Base-by-base conservation (phyloP, 2,888 invertebrate genomes). In the Lathronympha strigana region DNA sequence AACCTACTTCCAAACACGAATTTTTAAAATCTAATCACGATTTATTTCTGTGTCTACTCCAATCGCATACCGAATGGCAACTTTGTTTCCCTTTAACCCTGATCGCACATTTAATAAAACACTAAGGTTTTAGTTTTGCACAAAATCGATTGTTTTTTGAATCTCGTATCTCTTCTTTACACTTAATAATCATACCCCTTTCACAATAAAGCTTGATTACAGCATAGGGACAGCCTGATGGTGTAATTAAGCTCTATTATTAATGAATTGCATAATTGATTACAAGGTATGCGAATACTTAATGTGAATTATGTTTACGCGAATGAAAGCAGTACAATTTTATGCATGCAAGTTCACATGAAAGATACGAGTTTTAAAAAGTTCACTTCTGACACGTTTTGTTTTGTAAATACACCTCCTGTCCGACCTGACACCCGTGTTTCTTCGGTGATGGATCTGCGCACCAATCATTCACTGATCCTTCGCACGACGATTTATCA, bases 401-500 rank as follows among this genome's bases (percentile, higher is more conserved):
- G 60, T 66, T 45, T 64, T 66, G 60, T 66, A 60, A 38, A 53
- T 54, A 60, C 38, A 54, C 58, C 47, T 53, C 61, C 49, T 63
- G 17, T 61, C 61, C 25, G 51, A 25, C 63, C 55, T 31, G 57
- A 57, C 45, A 57, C 57, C 67, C 64, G 68, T 66, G 61, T 66
- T 63, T 55, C 61, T 36, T 67, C 69, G 72, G 72, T 72, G 72
- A 70, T 71, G 69, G 71, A 69, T 63, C 55, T 51, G 9, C 63
- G 71, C 74, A 71, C 73, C 67, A 62, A 58, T 70, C 70, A 74
- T 68, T 69, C 67, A 69, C 55, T 66, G 57, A 72, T 67, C 66
- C 66, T 69, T 40, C 66, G 69, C 73, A 73, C 73, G 47, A 63
- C 63, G 68, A 68, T 58, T 64, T 17, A 68, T 55, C 66, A 66